These are phyloP conservation scores for Sylvia borin DNA, from an alignment of 2,797 vertebrate genomes.

Conservation along the genomic window DNA sequence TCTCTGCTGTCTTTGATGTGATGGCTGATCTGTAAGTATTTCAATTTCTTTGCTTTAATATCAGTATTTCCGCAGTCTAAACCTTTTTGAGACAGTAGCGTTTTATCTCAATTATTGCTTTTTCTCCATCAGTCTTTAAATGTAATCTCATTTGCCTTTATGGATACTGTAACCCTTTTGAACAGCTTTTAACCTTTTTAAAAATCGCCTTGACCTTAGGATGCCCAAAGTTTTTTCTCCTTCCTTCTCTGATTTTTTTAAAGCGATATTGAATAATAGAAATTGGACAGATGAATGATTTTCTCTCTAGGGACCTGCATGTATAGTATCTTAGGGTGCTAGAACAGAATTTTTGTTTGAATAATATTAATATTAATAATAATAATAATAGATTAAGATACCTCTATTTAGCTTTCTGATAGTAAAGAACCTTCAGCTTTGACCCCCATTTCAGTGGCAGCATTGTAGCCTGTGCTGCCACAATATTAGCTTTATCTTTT, in stretches of 20 bases:
- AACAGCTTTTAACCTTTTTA: constrained; percentile 88
- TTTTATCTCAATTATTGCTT: constrained; percentile 84
- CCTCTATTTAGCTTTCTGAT: constrained; percentile 50
- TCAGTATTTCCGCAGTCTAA: constrained; percentile 71
- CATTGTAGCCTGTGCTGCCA: constrained; percentile 71
- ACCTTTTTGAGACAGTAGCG: constrained; percentile 71
- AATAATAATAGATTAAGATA: constrained; percentile 63
- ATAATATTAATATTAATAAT: constrained; percentile 59
- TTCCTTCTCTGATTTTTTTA: constrained; percentile 42
- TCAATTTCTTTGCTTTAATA: constrained; percentile 71
- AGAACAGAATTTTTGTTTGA: constrained; percentile 63
- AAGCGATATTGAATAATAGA: constrained; percentile 75
- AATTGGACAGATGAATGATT: constrained; percentile 68
- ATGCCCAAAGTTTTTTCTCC: constrained; percentile 69
- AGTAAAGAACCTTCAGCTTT: constrained; percentile 79
- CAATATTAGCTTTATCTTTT: constrained; percentile 75
- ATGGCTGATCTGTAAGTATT: constrained; percentile 71
- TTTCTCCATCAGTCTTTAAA: constrained; percentile 80
- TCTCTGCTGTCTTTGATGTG: constrained; percentile 64
- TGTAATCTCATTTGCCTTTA: constrained; percentile 86
- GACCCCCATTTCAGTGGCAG: constrained; percentile 76
- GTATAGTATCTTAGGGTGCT: constrained; percentile 1
- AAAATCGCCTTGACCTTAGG: constrained; percentile 82
- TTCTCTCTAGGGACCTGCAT: constrained; percentile 20
- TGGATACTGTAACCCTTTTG: constrained; percentile 82